Base-by-base conservation (phyloP, 2,888 invertebrate species). In the Merodon equestris region DNA sequence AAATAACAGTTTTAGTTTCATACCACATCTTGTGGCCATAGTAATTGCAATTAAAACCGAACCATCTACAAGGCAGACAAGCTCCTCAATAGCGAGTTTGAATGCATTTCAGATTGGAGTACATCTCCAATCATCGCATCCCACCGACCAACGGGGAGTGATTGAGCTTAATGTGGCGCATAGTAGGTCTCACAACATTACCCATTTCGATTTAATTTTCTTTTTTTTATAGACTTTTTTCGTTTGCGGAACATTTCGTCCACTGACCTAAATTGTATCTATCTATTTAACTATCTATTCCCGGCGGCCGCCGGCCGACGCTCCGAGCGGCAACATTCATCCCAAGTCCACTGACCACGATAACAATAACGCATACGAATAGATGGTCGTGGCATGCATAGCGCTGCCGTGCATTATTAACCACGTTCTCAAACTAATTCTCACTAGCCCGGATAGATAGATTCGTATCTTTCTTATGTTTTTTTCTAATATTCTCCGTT, bases 161-260 rank as follows among this genome's bases (percentile, higher is more conserved):
- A 77, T 77, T 77, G 76, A 56, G 34, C 72, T 77, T 77, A 77
- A 77, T 77, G 76, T 67, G 50, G 72, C 72, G 13, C 44, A 19
- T 42, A 14, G 36, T 56, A 36, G 18, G 61, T 68, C 47, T 75
- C 70, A 57, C 42, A 64, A 61, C 60, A 77, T 67, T 67, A 61
- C 45, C 47, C 66, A 56, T 63, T 57, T 53, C 27, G 5, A 38
- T 18, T 44, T 51, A 60, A 73, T 63, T 73, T 73, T 63, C 58
- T 68, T 79, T 58, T 53, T 42, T 73, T 73, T 79, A 68, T 73
- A 67, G 77, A 79, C n/a, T n/a, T 63, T 63, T 68, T 79, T 58
- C 58, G 48, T 73, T 73, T 79, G 73, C 77, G 73, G 77, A 79
- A 72, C 73, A 79, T 54, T 73, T 73, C 67, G 73, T 73, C 77